Base-by-base conservation (phyloP, 1,140 invertebrate species). In the Hylyphantes graminicola region DNA sequence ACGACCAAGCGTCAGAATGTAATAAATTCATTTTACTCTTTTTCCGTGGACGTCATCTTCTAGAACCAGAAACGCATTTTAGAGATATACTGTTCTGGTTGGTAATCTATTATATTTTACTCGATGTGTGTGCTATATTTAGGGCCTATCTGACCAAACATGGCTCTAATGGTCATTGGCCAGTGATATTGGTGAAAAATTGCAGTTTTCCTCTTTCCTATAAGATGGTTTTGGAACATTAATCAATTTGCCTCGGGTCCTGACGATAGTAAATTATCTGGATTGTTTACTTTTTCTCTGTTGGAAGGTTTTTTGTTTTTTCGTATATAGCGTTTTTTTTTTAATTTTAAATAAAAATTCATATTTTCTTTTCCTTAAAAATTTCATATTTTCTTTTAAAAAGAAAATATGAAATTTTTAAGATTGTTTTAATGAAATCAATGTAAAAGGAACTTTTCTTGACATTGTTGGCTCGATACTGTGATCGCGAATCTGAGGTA, bases 131-230 rank as follows among this genome's bases (percentile, higher is more conserved):
- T 74, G 72, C 72, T 74, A 74, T 74, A 57, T 74, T 74, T 74
- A 50, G 72, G 15, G 54, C 19, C 17, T n/a, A 53, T 15, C 50
- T 70, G 54, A 53, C 68, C 50, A 70, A 53, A 70, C 68, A 70
- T 70, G 15, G 72, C 54, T 21, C 11, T 74, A 74, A 74, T 74
- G 72, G 54, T 74, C 19, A 35, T 15, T 53, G 48, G 21, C 7
- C 70, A 7, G 72, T 19, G 72, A 74, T 74, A 74, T 74, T 55
- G 72, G 54, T 74, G 51, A 74, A 74, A 74, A 74, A 74, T 74
- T 12, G 72, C 53, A 35, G 19, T 59, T 35, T 65, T 65, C 17
- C 72, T 57, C 9, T 70, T 70, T 70, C n/a, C n/a, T 54, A 13
- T 17, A 7, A 21, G 50, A 53, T 70, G 17, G 48, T 13, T 7